Percentiles rank a stretch among this genome's conserved stretches.
Conservation (phyloP, 2,113 vertebrate species). For the Camarhynchus parvulus region DNA sequence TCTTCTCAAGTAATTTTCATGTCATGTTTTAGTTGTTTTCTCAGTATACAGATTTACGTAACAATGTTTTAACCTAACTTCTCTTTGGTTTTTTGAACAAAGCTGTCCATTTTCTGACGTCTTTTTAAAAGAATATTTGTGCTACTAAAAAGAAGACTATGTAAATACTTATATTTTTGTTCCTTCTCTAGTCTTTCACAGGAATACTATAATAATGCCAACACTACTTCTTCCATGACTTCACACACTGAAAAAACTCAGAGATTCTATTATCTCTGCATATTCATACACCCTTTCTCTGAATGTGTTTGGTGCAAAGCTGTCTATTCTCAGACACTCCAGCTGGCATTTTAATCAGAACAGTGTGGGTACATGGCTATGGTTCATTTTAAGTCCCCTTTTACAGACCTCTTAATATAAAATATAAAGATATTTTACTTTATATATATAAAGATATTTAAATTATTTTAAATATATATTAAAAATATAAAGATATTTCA, state of each 20-base stretch:
- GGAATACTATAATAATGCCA: not conserved
- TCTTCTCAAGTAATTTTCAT: not conserved
- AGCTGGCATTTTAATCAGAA: not conserved
- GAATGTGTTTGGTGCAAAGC: not conserved
- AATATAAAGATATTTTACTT: not conserved
- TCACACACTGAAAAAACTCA: not conserved
- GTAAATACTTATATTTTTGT: not conserved
- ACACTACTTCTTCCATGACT: not conserved
- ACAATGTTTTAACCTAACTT: not conserved
- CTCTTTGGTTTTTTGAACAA: not conserved
- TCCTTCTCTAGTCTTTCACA: not conserved
- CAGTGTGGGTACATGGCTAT: not conserved
- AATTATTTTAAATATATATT: no score
- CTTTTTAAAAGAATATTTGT: not conserved
- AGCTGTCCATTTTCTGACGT: not conserved
- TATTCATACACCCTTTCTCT: not conserved
- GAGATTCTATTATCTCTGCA: not conserved
- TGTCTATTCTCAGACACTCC: not conserved
- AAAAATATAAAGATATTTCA: not conserved
- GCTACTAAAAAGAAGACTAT: not conserved
- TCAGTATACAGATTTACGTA: not conserved
- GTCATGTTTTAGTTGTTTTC: not conserved
- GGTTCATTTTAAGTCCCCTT: not conserved
- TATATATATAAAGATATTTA: no score
- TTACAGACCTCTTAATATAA: not conserved